Evolutionary conservation across 2,113 vertebrate genomes (phyloP), one percentile per base, ranked within the genome.

Genomic region (Carlito syrichta): DNA sequence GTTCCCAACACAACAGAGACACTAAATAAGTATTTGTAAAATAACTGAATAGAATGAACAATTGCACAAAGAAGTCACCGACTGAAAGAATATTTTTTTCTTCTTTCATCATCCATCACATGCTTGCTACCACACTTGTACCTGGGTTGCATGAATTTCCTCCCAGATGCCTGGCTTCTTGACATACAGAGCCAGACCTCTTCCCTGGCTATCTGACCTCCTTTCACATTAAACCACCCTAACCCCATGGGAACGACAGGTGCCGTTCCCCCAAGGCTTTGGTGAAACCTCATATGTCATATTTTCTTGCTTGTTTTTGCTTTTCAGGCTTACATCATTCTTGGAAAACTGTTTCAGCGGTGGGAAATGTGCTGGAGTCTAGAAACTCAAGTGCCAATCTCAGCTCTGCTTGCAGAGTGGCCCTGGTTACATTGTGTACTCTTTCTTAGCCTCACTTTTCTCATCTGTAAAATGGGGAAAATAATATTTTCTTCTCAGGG

Each of bases 281-380:
- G 6, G 2, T 38, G 40, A 69, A 74, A 79, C 2, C 40, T 58
- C 38, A 1, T 35, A 2, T 25, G 30, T 86, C 32, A 4, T 22
- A 71, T 25, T 68, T 84, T 54, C 12, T 94, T 48, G 27, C 30
- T 56, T 43, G 14, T 68, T 40, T 82, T 92, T 78, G 77, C 76
- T 50, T 48, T 45, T 56, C 7, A 74, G 50, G 35, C 40, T 66
- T 54, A 48, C 32, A 86, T 87, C 9, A 54, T 74, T 82, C 79
- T 87, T 83, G 8, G 63, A 77, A 93, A 95, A n/a, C 8, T 10
- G 7, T 60, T 12, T 19, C 25, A 50, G 3, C 8, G 16, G 45
- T 19, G 12, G 79, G 6, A 68, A 90, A 73, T 23, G n/a, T 11
- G 1, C 6, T 84, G 22, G 35, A 58, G 6, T 84, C 43, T 35